phyloP scores from a whole-genome alignment of 2,113 vertebrate species.

The Mus pahari region DNA sequence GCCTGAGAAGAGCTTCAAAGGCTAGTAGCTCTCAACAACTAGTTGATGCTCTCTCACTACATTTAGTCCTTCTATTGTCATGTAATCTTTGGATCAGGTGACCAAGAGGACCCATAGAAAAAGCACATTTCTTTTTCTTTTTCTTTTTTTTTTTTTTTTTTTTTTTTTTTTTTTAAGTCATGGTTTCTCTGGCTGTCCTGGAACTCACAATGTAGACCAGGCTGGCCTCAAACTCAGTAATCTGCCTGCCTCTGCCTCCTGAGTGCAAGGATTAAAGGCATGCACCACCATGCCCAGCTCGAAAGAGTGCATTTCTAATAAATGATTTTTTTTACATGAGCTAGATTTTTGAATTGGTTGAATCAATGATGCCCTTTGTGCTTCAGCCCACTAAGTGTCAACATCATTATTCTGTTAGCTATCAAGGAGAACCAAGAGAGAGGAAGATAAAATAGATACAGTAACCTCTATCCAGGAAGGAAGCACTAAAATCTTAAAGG shows the following conservation, averaged over 20 bases:
- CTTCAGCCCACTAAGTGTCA: constrained; percentile 70
- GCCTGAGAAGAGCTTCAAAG: constrained; percentile 75
- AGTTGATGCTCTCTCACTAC: constrained; percentile 37
- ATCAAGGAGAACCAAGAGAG: constrained; percentile 58
- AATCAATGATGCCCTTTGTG: constrained; percentile 64
- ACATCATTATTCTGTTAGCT: constrained; percentile 51
- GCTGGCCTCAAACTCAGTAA: no score
- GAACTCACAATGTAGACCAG: no score
- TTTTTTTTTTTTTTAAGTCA: no score
- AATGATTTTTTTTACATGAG: constrained; percentile 31
- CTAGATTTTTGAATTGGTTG: constrained; percentile 46
- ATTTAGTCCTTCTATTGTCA: constrained; percentile 41
- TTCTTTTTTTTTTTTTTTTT: no score
- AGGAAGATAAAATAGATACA: constrained; percentile 72
- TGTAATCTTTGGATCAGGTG: constrained; percentile 45
- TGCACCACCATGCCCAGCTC: no score
- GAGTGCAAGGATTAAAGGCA: no score
- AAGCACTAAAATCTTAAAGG: constrained; percentile 69
- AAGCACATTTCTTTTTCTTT: no score
- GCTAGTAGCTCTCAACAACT: constrained; percentile 22
- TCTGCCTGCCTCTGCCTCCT: no score
- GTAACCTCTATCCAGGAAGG: constrained; percentile 60
- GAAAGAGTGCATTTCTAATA: constrained; percentile 66
- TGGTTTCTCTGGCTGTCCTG: no score
- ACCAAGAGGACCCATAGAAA: constrained; percentile 46